These are phyloP conservation scores for Sphaeramia orbicularis DNA, from an alignment of 2,797 vertebrate species.

Conservation along the genomic window DNA sequence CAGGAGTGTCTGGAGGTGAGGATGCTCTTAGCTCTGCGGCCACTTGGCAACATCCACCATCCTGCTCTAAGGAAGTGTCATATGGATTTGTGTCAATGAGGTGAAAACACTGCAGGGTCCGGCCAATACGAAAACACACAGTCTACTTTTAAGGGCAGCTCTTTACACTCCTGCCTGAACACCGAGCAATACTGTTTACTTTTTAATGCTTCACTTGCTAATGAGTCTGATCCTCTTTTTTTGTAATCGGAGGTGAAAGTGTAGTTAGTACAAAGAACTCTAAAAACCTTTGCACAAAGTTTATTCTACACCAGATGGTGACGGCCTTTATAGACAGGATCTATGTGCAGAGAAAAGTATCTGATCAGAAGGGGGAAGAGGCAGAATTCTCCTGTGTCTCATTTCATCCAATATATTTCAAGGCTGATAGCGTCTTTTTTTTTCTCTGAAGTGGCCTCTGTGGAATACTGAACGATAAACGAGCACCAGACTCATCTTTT, in stretches of 20 bases:
- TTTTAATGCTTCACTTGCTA: constrained; percentile 18
- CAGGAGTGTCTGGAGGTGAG: constrained; percentile 65
- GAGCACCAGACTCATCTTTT: constrained; percentile 46
- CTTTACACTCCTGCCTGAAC: constrained; percentile 7
- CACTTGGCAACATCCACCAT: constrained; percentile 62
- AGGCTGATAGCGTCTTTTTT: constrained; percentile 59
- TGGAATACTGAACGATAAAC: constrained; percentile 75
- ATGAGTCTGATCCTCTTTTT: constrained; percentile 19
- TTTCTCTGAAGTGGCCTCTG: constrained; percentile 46
- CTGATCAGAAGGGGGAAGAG: constrained; percentile 67
- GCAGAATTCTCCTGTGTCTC: constrained; percentile 71
- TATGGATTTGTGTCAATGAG: constrained; percentile 70
- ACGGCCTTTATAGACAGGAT: constrained; percentile 63
- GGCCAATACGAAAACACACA: constrained; percentile 29
- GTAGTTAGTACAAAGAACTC: constrained; percentile 1
- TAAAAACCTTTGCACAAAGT: constrained; percentile 30
- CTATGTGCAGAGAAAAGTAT: constrained; percentile 58
- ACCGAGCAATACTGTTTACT: constrained; percentile 26
- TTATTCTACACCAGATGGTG: constrained; percentile 40
- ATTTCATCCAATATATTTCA: constrained; percentile 81
- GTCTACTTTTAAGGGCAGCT: constrained; percentile 29
- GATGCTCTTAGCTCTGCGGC: constrained; percentile 49
- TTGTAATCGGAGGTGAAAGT: constrained; percentile 5
- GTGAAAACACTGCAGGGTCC: constrained; percentile 54
- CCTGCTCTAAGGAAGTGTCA: constrained; percentile 77